Evolutionary conservation across 2,113 vertebrate genomes (phyloP).

Genomic region (Nanorana parkeri): DNA sequence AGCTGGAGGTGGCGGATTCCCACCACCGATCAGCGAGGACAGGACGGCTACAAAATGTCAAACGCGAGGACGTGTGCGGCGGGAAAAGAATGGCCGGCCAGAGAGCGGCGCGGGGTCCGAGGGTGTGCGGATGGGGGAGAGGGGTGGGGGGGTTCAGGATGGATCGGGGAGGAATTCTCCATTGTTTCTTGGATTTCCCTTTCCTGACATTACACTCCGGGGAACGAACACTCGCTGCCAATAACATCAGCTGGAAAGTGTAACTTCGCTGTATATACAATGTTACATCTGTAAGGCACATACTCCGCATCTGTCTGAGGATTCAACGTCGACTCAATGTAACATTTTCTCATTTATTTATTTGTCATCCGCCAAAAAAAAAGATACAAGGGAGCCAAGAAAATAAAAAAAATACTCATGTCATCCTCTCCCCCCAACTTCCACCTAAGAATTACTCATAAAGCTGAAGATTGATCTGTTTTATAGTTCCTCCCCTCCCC

Average conservation of each 20-base stretch:
- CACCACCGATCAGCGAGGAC: conserved; percentile 1
- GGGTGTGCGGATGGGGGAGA: too few relatives aligned
- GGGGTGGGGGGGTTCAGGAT: neutral
- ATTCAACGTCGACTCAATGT: neutral
- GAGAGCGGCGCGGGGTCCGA: neutral
- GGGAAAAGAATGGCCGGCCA: neutral
- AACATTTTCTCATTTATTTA: neutral
- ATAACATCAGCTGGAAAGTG: neutral
- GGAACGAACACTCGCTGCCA: neutral
- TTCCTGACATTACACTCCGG: neutral
- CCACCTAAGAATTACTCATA: too few relatives aligned
- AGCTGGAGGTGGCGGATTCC: conserved; percentile 32
- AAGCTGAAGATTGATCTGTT: too few relatives aligned
- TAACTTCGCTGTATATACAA: neutral
- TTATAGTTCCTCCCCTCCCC: too few relatives aligned
- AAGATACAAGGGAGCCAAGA: neutral
- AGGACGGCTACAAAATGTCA: conserved; percentile 22
- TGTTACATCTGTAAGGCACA: too few relatives aligned
- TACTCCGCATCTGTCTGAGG: too few relatives aligned
- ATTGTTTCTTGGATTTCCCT: conserved; percentile 10
- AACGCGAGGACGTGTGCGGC: neutral
- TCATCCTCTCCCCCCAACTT: too few relatives aligned
- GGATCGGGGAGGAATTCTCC: neutral
- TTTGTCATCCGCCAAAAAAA: neutral
- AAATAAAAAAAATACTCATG: too few relatives aligned